Evolutionary conservation across 2,888 invertebrate species (phyloP).

Genomic region (Plagodis pulveraria): DNA sequence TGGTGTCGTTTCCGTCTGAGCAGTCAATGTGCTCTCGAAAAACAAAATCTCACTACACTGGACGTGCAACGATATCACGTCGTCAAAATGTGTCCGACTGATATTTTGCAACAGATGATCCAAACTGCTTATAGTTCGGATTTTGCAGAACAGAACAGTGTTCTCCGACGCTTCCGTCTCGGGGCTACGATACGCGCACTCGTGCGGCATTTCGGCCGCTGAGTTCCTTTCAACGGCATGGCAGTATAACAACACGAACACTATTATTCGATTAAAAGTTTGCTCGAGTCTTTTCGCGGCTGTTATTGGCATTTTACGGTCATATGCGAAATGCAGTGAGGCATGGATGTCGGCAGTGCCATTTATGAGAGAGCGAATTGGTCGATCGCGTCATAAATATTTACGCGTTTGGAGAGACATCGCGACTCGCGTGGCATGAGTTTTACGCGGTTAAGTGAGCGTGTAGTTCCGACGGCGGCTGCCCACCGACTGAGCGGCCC

Average conservation of each 20-base stretch:
- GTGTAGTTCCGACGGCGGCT: conserved; percentile 72
- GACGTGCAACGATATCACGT: conserved; percentile 87
- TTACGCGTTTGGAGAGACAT: conserved; percentile 73
- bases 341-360: conserved; percentile 73
- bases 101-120: conserved; percentile 88
- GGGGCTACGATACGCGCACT: conserved; percentile 89
- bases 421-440: conserved; percentile 77
- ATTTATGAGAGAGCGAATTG: conserved; percentile 73
- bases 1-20: conserved; percentile 69
- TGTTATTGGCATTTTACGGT: conserved; percentile 81
- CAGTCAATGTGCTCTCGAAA: conserved; percentile 88
- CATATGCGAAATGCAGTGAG: conserved; percentile 63
- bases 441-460: conserved; percentile 50
- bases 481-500: conserved; percentile 81
- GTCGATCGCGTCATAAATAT: conserved; percentile 80
- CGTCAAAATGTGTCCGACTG: conserved; percentile 87
- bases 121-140: conserved; percentile 89
- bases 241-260: conserved; percentile 81
- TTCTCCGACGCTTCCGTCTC: conserved; percentile 82
- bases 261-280: conserved; percentile 80
- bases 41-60: conserved; percentile 91
- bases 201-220: conserved; percentile 85
- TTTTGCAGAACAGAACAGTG: conserved; percentile 87
- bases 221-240: conserved; percentile 70
- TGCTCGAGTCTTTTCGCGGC: conserved; percentile 76